Evolutionary conservation across 2,888 invertebrate species (phyloP), one percentile per base, ranked within the genome.

Genomic region (Ephialtes manifestator): DNA sequence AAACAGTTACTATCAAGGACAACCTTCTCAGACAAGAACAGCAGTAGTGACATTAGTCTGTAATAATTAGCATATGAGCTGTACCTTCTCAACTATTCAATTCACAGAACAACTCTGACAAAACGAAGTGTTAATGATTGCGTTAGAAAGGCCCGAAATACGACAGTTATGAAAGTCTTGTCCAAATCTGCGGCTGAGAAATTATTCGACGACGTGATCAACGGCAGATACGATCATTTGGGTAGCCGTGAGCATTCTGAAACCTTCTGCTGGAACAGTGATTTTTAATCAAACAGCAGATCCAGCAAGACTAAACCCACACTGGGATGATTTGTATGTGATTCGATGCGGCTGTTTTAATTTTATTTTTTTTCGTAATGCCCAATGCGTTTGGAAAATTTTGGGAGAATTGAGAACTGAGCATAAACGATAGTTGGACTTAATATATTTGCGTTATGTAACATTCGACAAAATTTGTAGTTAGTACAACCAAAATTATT

Each of bases 31-130:
- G 35, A 18, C 53, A 31, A 20, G 39, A 43, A 43, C 28, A 31
- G 53, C 48, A 8, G 4, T 51, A 28, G 8, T 39, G 18, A 39
- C 53, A 20, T 13, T 35, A 71, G 15, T 18, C 65, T 13, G 18
- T 39, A 18, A 20, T 31, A 31, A 70, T 53, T 35, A 31, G 53
- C 51, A 70, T 31, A 28, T 28, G 68, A 20, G 8, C 48, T n/a
- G 31, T 28, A 18, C 51, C 39, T 71, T 71, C 53, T 71, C 53
- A 51, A 70, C 35, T n/a, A 48, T 53, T 35, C 53, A 11, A 35
- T 63, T 35, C 35, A 18, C 7, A 18, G 4, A 11, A 39, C 43
- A 0, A 39, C 18, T 63, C 11, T 10, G 10, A 11, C 10, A 20
- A 35, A 2, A 8, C 11, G 11, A 39, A 20, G 39, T 65, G 51